Evolutionary conservation across 2,888 invertebrate genomes (phyloP), one percentile per base, ranked within the genome.

Genomic region (Callyntrura sp.): DNA sequence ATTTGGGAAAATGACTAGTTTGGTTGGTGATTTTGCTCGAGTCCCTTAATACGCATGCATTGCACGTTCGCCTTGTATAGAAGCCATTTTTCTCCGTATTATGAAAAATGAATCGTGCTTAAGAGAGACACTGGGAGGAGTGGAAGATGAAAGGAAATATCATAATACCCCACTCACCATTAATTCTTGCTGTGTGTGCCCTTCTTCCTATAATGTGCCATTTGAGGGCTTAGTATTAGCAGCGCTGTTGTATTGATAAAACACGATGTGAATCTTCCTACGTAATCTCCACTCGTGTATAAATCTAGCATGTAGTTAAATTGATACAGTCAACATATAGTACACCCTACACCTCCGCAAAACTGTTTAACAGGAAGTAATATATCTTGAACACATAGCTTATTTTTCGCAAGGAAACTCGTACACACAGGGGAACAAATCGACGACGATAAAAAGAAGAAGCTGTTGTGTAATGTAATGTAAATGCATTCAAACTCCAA

Each of bases 121-220:
- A 4, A 17, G 60, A 60, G 62, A 62, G 9, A 62, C 35, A 35
- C 35, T 2, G 35, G 25, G 62, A 25, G 65, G 17, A 23, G 65
- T 0, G n/a, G n/a, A n/a, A 65, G 65, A 65, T 65, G 65, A 65
- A 65, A 65, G 65, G 28, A 65, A 65, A 65, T 65, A 65, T 65
- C 35, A 35, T 65, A 62, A 62, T 62, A 62, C 55, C 55, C 14
- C 55, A 6, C 2, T 51, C 11, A 51, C 55, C 12, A 55, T 12
- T n/a, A 51, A 51, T 51, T 51, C 51, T 55, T n/a, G n/a, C 17
- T 5, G 55, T n/a, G 55, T n/a, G 55, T 14, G 9, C 51, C 14
- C 55, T 55, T n/a, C 55, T 17, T 5, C 55, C 51, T 14, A 55
- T n/a, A n/a, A 55, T n/a, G 55, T 55, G 35, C 6, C 35, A 35